Conservation (phyloP, 1,140 invertebrate species). For the Streblospio benedicti region DNA sequence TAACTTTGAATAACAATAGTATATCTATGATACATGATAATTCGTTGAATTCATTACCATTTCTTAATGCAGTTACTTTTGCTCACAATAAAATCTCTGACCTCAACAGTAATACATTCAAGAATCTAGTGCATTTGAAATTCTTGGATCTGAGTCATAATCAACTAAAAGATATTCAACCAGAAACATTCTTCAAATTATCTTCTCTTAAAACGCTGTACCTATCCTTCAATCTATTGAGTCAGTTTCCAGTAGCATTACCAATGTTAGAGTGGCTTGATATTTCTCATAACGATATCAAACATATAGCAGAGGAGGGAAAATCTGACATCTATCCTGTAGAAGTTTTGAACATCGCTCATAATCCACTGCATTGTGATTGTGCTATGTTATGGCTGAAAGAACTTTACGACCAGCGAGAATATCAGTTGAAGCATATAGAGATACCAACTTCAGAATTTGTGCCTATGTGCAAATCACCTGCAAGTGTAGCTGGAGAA, state of each 20-base stretch:
- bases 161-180: slow-evolving; percentile 13
- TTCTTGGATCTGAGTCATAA: slow-evolving; percentile 24
- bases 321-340: slow-evolving; percentile 23
- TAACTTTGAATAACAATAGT: slow-evolving; percentile 14
- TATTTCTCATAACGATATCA: slow-evolving; percentile 24
- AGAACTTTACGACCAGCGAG: slow-evolving; percentile 24
- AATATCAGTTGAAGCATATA: slow-evolving; percentile 23
- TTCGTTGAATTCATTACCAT: not conserved
- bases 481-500: slow-evolving; percentile 13
- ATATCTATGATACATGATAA: slow-evolving; percentile 6
- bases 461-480: slow-evolving; percentile 22
- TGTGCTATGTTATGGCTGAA: slow-evolving; percentile 29
- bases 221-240: slow-evolving; percentile 2
- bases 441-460: slow-evolving; percentile 18
- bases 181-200: slow-evolving; percentile 15
- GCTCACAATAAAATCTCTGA: slow-evolving; percentile 17
- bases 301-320: slow-evolving; percentile 14
- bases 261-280: slow-evolving; percentile 29
- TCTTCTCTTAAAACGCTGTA: slow-evolving; percentile 17
- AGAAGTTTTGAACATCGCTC: slow-evolving; percentile 25
- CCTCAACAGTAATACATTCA: slow-evolving; percentile 11
- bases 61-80: slow-evolving; percentile 15
- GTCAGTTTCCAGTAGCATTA: slow-evolving; percentile 11
- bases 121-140: slow-evolving; percentile 16
- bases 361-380: slow-evolving; percentile 29